A percentile compares a stretch with the other conserved stretches of the same genome.
These are phyloP conservation scores for Thamnophis sirtalis DNA, from an alignment of 2,113 vertebrate species.

Conservation along the genomic window DNA sequence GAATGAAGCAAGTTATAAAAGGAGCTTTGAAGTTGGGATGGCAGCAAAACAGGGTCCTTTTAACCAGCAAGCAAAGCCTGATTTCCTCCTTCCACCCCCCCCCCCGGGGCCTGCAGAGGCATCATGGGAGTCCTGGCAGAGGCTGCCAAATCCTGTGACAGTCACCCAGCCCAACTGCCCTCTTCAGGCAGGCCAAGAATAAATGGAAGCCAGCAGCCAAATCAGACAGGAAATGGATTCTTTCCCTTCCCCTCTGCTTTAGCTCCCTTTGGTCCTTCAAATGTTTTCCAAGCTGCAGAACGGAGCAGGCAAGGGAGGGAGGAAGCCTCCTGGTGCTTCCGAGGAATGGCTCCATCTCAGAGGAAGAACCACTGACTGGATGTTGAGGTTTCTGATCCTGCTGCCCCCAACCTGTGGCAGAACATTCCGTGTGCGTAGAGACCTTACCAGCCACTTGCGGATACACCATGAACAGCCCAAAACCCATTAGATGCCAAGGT, in stretches of 20 bases:
- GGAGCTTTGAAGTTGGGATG: background rate
- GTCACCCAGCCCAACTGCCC: background rate
- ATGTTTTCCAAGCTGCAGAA: background rate
- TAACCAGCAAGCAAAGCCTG: background rate
- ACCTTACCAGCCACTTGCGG: no score
- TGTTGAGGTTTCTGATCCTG: background rate
- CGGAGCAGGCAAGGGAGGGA: background rate
- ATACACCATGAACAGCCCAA: no score
- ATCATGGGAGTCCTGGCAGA: background rate
- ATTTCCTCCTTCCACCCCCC: background rate
- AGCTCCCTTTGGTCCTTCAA: no score
- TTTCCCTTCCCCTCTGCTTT: background rate
- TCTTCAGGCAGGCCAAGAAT: background rate
- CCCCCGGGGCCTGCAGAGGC: constrained; percentile 21
- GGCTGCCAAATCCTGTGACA: background rate
- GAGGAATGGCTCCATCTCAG: background rate
- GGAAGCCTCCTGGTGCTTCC: background rate
- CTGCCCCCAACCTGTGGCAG: no score
- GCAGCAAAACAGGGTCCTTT: background rate
- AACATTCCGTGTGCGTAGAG: no score
- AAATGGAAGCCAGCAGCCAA: background rate
- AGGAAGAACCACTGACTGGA: background rate
- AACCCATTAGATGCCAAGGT: no score
- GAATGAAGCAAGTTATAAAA: background rate
- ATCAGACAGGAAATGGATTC: no score